Percentiles rank a stretch among this genome's conserved stretches.
Evolutionary conservation across 2,888 invertebrate species (phyloP).

Genomic region (Tricholauxania praeusta): DNA sequence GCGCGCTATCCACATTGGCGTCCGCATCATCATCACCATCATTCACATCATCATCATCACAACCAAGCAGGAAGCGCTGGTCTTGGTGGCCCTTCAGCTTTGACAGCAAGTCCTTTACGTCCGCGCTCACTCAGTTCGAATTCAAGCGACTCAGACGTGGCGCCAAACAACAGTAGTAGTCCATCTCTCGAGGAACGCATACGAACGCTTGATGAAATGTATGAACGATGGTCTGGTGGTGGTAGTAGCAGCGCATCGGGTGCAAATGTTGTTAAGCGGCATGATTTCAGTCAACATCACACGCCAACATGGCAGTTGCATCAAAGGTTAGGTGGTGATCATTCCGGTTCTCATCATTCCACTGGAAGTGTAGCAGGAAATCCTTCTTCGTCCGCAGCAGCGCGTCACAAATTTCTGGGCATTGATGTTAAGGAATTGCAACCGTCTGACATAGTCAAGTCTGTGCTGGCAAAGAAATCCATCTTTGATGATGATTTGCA

Average conservation of each 20-base stretch:
- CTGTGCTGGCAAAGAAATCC: conserved; percentile 90
- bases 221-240: conserved; percentile 86
- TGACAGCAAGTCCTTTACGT: conserved; percentile 72
- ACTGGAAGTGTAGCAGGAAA: conserved; percentile 48
- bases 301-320: conserved; percentile 50
- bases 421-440: conserved; percentile 85
- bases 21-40: conserved; percentile 55
- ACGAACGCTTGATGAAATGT: conserved; percentile 91
- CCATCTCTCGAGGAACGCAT: conserved; percentile 92
- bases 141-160: conserved; percentile 76
- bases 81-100: conserved; percentile 70
- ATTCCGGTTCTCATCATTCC: conserved; percentile 53
- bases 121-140: conserved; percentile 83
- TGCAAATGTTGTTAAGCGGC: conserved; percentile 47
- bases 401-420: conserved; percentile 82
- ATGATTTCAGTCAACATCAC: conserved; percentile 44
- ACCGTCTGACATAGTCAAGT: conserved; percentile 94
- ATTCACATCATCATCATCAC: conserved; percentile 53
- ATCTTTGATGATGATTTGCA: conserved; percentile 97
- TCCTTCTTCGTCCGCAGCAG: conserved; percentile 61
- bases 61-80: conserved; percentile 68
- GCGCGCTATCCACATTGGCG: conserved; percentile 58
- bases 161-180: conserved; percentile 73
- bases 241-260: conserved; percentile 43
- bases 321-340: conserved; percentile 69